phyloP scores from a whole-genome alignment of 2,888 invertebrate genomes.

The Chydorus sphaericus region DNA sequence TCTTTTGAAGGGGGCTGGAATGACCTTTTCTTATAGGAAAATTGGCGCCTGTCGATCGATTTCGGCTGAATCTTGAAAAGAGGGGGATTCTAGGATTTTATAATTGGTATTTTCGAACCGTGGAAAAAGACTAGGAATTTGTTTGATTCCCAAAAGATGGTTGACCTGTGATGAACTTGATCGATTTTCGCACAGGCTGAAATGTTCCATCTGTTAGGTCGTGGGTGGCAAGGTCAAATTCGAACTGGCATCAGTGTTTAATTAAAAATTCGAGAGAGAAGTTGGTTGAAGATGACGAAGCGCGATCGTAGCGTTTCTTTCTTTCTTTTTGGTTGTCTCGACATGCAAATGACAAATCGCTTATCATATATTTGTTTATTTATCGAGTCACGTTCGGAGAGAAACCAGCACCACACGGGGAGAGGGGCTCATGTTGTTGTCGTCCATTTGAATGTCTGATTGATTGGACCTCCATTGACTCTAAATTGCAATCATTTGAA shows the following conservation, averaged over 20 bases:
- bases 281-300: slow-evolving; percentile 4
- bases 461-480: slow-evolving; percentile 5
- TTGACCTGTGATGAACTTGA: neutral
- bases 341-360: slow-evolving; percentile 6
- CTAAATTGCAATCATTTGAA: slow-evolving; percentile 6
- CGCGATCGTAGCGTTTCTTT: slow-evolving; percentile 1
- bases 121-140: neutral
- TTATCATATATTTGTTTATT: slow-evolving; percentile 7
- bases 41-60: slow-evolving; percentile 5
- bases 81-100: neutral
- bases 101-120: slow-evolving; percentile 5
- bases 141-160: neutral
- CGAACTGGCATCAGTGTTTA: too few relatives aligned
- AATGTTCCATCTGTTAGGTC: neutral
- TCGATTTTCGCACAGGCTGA: neutral
- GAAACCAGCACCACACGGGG: too few relatives aligned
- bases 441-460: slow-evolving; percentile 5
- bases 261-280: too few relatives aligned
- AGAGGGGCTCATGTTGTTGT: neutral
- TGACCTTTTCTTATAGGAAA: neutral
- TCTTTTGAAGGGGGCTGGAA: neutral
- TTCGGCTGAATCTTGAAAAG: neutral
- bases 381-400: slow-evolving; percentile 7
- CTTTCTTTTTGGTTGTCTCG: neutral
- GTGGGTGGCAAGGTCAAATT: too few relatives aligned